Base-by-base conservation (phyloP, 2,888 invertebrate genomes). In the Amblyteles armatorius region DNA sequence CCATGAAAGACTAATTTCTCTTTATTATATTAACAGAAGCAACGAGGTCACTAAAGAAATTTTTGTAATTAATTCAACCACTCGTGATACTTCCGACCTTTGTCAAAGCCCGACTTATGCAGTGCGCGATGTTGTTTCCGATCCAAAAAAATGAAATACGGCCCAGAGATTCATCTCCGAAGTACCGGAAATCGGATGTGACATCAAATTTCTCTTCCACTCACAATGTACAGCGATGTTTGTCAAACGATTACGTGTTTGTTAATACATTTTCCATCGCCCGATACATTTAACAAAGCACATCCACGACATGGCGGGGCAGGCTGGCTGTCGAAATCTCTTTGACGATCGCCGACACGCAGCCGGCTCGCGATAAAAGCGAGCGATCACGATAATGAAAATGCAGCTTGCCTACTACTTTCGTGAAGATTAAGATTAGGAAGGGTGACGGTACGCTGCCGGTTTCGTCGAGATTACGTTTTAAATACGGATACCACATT, bases 401-500 rank as follows among this genome's bases (percentile, higher is more conserved):
- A 73, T 29, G 50, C 40, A 68, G 73, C 73, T 79, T 57, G 65
- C 44, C 65, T 72, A 36, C 68, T 52, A 52, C 79, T 29, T 57
- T 29, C n/a, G 68, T 68, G 50, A 67, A 67, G 72, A 82, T 82
- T 72, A 78, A 82, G 67, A 79, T 73, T 83, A 60, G 67, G 73
- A 50, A 68, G 68, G 82, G 82, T 73, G 78, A 73, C 60, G 78
- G 26, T 29, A 11, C 13, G 16, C 79, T 68, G 19, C 19, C 48
- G 55, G 52, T 16, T 68, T 52, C 26, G 67, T 36, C 36, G 40
- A 78, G 78, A 83, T 83, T 73, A 73, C 48, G 40, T 67, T 72
- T 72, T 50, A 26, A 78, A 78, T 82, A 73, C 65, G 68, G 73
- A 83, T 82, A 82, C 68, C 78, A 48, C 16, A 83, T 82, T 76